Conservation (phyloP, 1,140 invertebrate species). For the Calosoma granatense region DNA sequence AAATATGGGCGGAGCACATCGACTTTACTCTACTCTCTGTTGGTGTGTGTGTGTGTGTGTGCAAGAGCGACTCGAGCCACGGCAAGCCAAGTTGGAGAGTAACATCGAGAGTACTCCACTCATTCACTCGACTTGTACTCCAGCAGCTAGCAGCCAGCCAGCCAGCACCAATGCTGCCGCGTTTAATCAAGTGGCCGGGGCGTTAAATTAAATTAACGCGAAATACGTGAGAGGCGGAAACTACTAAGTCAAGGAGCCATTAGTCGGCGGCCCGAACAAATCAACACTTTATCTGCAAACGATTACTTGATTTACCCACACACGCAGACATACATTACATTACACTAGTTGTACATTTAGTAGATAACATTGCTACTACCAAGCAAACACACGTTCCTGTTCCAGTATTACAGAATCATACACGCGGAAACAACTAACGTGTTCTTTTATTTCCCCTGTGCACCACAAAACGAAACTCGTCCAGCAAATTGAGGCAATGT, state of each 20-base stretch:
- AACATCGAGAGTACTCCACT: too few species aligned
- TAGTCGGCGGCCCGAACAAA: conserved; percentile 26
- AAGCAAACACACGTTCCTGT: too few species aligned
- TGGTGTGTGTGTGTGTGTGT: not conserved
- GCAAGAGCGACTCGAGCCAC: not conserved
- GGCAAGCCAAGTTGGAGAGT: too few species aligned
- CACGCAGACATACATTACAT: too few species aligned
- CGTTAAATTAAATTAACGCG: conserved; percentile 29
- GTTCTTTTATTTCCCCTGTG: conserved; percentile 1
- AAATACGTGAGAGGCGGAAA: conserved; percentile 27
- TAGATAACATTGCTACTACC: too few species aligned
- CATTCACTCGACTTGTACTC: not conserved
- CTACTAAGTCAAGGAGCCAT: conserved; percentile 28
- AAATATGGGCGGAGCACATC: conserved; percentile 26
- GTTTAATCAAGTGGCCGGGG: conserved; percentile 28
- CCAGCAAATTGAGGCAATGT: not conserved
- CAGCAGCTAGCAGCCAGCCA: not conserved
- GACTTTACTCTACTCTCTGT: too few species aligned
- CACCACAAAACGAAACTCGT: not conserved
- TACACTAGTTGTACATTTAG: too few species aligned
- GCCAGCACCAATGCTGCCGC: conserved; percentile 17
- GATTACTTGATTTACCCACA: not conserved
- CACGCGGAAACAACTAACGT: too few species aligned
- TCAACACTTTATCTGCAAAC: conserved; percentile 25
- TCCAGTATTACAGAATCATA: too few species aligned